These are phyloP conservation scores for Keiferia lycopersicella DNA, from an alignment of 2,888 invertebrate species.

Conservation along the genomic window DNA sequence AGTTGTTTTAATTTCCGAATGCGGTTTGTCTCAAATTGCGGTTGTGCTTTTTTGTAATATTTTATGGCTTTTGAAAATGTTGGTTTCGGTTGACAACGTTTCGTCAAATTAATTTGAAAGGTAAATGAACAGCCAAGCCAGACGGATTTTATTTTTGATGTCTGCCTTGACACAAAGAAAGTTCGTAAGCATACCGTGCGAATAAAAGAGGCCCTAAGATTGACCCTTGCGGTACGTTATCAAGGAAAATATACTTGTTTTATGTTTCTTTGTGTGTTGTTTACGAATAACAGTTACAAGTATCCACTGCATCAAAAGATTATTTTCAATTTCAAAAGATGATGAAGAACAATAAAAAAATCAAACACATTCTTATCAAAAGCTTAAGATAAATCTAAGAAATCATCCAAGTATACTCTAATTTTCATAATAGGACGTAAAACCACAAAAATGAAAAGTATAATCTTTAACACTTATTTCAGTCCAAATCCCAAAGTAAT, in stretches of 20 bases:
- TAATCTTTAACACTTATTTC: not conserved
- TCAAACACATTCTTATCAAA: not conserved
- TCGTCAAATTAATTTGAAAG: conserved; percentile 23
- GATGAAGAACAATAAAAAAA: not conserved
- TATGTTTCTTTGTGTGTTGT: not conserved
- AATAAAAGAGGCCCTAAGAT: not conserved
- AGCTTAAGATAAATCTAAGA: not conserved
- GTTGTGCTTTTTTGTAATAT: conserved; percentile 56
- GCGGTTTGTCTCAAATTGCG: conserved; percentile 69
- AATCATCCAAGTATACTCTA: not conserved
- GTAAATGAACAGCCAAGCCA: conserved; percentile 13
- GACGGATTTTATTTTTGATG: conserved; percentile 18
- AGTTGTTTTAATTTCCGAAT: conserved; percentile 76
- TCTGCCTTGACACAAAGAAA: conserved; percentile 1
- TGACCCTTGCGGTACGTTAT: conserved; percentile 12
- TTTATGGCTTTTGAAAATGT: conserved; percentile 40
- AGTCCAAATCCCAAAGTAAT: not conserved
- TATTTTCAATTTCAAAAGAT: not conserved
- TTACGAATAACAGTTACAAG: too few relatives aligned
- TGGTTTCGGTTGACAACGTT: conserved; percentile 19
- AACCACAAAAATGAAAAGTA: not conserved
- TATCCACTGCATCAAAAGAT: too few relatives aligned
- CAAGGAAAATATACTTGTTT: not conserved
- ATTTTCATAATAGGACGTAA: not conserved
- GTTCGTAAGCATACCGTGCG: not conserved